phyloP scores from a whole-genome alignment of 2,797 vertebrate genomes.

The Xiphophorus birchmanni region DNA sequence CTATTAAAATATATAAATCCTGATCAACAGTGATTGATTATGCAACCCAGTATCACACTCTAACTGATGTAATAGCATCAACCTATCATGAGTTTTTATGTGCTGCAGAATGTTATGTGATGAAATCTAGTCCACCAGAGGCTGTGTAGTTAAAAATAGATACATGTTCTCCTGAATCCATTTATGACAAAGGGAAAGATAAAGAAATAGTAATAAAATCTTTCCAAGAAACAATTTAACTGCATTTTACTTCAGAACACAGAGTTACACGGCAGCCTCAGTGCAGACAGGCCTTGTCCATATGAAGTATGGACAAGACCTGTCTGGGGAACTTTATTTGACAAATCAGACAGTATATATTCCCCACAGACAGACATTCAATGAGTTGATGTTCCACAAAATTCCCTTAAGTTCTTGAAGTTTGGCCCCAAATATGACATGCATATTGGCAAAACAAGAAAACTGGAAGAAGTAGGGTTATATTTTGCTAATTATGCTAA shows the following conservation, averaged over 20 bases:
- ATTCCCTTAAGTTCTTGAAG: neutral
- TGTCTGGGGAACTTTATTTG: neutral
- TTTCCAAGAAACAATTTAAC: neutral
- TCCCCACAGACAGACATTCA: neutral
- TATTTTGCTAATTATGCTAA: neutral
- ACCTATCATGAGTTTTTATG: neutral
- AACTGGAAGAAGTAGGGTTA: neutral
- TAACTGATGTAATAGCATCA: neutral
- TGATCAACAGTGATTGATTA: neutral
- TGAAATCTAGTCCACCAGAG: neutral
- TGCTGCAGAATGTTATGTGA: neutral
- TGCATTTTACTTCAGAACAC: constrained; percentile 6
- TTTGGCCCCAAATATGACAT: neutral
- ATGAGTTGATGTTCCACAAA: neutral
- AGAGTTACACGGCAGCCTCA: neutral
- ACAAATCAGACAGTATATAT: neutral
- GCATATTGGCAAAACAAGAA: neutral
- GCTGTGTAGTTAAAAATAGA: constrained; percentile 4
- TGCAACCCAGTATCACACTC: neutral
- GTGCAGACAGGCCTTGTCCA: neutral
- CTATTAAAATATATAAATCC: neutral
- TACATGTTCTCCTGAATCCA: neutral
- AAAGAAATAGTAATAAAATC: neutral
- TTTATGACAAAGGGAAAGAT: neutral
- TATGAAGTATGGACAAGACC: neutral